A percentile compares a stretch with the other conserved stretches of the same genome.
phyloP scores from a whole-genome alignment of 1,140 invertebrate species.

The Aleiodes sp. region DNA sequence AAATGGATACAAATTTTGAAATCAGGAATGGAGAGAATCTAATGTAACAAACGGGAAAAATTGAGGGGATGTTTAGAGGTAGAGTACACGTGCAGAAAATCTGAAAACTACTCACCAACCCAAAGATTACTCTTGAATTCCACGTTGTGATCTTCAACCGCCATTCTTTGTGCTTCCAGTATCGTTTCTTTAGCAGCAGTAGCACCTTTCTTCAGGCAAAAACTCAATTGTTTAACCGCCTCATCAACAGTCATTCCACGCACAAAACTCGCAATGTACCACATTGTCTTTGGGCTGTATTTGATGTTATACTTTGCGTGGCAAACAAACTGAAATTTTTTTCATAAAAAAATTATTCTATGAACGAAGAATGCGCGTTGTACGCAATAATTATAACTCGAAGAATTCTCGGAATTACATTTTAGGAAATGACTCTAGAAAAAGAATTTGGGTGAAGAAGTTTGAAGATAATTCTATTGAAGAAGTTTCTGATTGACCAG shows the following conservation, averaged over 20 bases:
- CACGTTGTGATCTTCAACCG: constrained; percentile 89
- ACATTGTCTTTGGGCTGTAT: constrained; percentile 91
- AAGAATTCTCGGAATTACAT: constrained; percentile 11
- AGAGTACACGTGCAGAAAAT: too few relatives aligned
- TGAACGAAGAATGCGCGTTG: constrained; percentile 15
- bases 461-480: constrained; percentile 13
- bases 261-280: constrained; percentile 87
- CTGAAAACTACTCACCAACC: constrained; percentile 90
- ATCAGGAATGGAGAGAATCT: too few relatives aligned
- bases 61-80: constrained; percentile 56
- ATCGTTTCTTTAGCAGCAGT: constrained; percentile 80
- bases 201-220: constrained; percentile 86
- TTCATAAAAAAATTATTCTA: constrained; percentile 36
- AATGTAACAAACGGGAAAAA: not conserved
- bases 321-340: constrained; percentile 86
- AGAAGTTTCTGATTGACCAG: too few relatives aligned
- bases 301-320: constrained; percentile 85
- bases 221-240: constrained; percentile 89
- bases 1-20: constrained; percentile 47
- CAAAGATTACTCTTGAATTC: constrained; percentile 96
- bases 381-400: constrained; percentile 26
- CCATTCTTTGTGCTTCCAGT: constrained; percentile 88
- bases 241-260: constrained; percentile 94
- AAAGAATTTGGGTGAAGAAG: too few relatives aligned
- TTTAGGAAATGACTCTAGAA: too few relatives aligned